A percentile compares a stretch with the other conserved stretches of the same genome.
Conservation (phyloP, 2,113 vertebrate species). For the Gallinago paraguaiae region DNA sequence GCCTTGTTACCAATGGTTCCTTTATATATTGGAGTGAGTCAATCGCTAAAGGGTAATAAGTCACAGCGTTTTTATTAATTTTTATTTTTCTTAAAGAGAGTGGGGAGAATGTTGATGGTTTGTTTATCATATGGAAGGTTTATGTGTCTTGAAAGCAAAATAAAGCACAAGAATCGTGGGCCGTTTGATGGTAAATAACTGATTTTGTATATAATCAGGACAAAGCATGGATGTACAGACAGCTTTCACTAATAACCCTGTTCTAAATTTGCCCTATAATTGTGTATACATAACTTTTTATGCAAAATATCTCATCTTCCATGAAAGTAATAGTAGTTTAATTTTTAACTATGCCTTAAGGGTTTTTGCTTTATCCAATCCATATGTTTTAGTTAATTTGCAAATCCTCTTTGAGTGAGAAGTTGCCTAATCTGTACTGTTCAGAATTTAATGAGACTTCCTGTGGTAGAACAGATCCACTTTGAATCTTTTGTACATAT, state of each 20-base stretch:
- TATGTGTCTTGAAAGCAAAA: neutral
- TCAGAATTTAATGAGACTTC: constrained; percentile 5
- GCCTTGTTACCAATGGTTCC: neutral
- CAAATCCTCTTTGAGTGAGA: neutral
- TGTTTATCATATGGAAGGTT: neutral
- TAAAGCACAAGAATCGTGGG: neutral
- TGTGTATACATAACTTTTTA: neutral
- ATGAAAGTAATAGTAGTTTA: neutral
- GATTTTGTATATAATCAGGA: neutral
- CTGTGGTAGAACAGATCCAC: neutral
- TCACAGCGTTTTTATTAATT: neutral
- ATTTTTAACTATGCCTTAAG: neutral
- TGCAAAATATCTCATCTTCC: neutral
- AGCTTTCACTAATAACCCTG: neutral
- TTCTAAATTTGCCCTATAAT: neutral
- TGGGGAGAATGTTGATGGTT: neutral
- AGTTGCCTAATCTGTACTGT: neutral
- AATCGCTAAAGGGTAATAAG: neutral
- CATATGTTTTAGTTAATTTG: neutral
- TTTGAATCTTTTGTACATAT: neutral
- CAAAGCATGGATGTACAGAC: neutral
- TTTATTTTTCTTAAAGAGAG: neutral
- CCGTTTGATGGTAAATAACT: neutral
- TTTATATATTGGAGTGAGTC: neutral
- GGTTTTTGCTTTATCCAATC: neutral